Evolutionary conservation across 2,888 invertebrate genomes (phyloP).

Genomic region (Acronicta aceris): DNA sequence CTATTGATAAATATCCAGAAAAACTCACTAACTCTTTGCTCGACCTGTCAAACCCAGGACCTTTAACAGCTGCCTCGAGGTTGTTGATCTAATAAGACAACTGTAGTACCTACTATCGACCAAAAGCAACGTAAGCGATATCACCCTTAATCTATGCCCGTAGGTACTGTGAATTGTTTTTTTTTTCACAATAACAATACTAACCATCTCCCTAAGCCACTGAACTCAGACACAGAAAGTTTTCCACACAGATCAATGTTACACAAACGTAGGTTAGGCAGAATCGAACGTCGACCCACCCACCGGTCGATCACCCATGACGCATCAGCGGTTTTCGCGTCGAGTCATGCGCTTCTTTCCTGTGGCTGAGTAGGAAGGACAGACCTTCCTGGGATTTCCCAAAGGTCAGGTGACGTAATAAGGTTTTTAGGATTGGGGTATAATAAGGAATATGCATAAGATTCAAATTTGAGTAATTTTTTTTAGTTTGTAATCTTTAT

Average conservation of each 20-base stretch:
- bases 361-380: constrained; percentile 6
- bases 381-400: constrained; percentile 13
- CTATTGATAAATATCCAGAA: no score
- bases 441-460: no score
- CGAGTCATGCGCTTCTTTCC: constrained; percentile 20
- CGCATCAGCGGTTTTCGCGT: constrained; percentile 25
- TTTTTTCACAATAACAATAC: not conserved
- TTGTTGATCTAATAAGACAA: no score
- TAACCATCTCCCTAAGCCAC: constrained; percentile 1
- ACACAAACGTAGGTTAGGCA: constrained; percentile 37
- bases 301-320: constrained; percentile 60
- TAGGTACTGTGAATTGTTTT: no score
- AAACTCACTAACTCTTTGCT: no score
- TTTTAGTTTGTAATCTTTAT: no score
- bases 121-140: no score
- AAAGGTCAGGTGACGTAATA: constrained; percentile 20
- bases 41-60: no score
- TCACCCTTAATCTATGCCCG: no score
- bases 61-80: no score
- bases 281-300: constrained; percentile 50
- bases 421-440: not conserved
- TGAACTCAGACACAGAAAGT: constrained; percentile 27
- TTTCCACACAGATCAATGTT: constrained; percentile 34
- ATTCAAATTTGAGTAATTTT: no score
- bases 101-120: no score